Base-by-base conservation (phyloP, 2,888 invertebrate genomes). In the Iselma pallidipennis region DNA sequence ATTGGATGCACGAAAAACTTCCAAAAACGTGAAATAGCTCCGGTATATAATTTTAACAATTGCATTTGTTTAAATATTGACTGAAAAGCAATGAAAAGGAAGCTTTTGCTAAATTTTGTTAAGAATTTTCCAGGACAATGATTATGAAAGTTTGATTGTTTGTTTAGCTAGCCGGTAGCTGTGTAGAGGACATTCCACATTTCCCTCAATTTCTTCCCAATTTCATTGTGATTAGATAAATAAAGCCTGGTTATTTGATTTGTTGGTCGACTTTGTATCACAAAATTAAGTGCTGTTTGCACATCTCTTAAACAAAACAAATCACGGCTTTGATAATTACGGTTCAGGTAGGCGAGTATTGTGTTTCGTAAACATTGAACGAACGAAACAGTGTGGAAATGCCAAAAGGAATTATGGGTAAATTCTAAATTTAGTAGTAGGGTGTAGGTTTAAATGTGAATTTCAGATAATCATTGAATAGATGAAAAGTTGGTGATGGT, bases 11-110 rank as follows among this genome's bases (percentile, higher is more conserved):
- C n/a, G n/a, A n/a, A n/a, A n/a, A n/a, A n/a, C n/a, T n/a, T n/a
- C n/a, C n/a, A n/a, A n/a, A n/a, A n/a, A n/a, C n/a, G n/a, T n/a
- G n/a, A n/a, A n/a, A n/a, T 55, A 55, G 31, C 49, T 31, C 3
- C 58, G 53, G 19, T 37, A 55, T 55, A 49, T 59, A 55, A 31
- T 59, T 55, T 55, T n/a, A n/a, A n/a, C n/a, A n/a, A n/a, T n/a
- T n/a, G n/a, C n/a, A 59, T 59, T 59, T 59, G 37, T 49, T 59
- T 55, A 59, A 59, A 59, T 59, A 49, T 37, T 53, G 33, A 19
- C 37, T 23, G 37, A 53, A 53, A 53, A 31, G 28, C 28, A 51
- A 51, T 51, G 28, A 31, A 14, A 51, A 28, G 14, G 51, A 19
- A 14, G 4, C 14, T 26, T 51, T 51, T 51, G 28, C 29, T 5